Evolutionary conservation across 2,113 vertebrate species (phyloP), one percentile per base, ranked within the genome.

Genomic region (Phrynosoma blainvillii): DNA sequence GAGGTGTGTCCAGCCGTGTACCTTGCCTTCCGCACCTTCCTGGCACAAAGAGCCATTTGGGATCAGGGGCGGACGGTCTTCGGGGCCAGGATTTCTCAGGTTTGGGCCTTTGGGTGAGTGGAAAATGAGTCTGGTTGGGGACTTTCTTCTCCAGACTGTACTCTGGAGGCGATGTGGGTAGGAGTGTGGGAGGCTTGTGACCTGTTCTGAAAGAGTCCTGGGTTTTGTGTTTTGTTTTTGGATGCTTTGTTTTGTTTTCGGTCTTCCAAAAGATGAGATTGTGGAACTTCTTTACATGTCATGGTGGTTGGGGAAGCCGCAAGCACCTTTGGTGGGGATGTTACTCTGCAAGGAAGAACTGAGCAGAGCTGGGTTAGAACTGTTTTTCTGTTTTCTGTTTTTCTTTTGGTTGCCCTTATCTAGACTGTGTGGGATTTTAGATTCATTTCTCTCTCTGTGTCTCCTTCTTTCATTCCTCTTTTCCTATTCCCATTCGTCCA

Each of bases 11-110:
- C 3, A 1, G 14, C 18, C 12, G 10, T 5, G 56, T 5, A 9
- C 8, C 0, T 40, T 3, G 18, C 0, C 1, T 18, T 70, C 30
- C 8, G 36, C 16, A 2, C n/a, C 25, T 85, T 32, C 8, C 1
- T 7, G 23, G 42, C 66, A 71, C 81, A 40, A n/a, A 9, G 59
- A 10, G 32, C 20, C 8, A 1, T 47, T 3, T 6, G 36, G 5
- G 11, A 2, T 3, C 32, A 21, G 9, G 10, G 40, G 74, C 20
- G 14, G 59, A 5, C 11, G 10, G 47, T 47, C 5, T 47, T 47
- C 4, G 47, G 47, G 47, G 47, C 47, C 47, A 7, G 47, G 47
- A 47, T 18, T 14, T 32, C 78, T n/a, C 5, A 2, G 56, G 16
- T 32, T 21, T 10, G 56, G 20, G n/a, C 65, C 65, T 16, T 8